phyloP scores from a whole-genome alignment of 2,888 invertebrate genomes.

The Epinotia demarniana region DNA sequence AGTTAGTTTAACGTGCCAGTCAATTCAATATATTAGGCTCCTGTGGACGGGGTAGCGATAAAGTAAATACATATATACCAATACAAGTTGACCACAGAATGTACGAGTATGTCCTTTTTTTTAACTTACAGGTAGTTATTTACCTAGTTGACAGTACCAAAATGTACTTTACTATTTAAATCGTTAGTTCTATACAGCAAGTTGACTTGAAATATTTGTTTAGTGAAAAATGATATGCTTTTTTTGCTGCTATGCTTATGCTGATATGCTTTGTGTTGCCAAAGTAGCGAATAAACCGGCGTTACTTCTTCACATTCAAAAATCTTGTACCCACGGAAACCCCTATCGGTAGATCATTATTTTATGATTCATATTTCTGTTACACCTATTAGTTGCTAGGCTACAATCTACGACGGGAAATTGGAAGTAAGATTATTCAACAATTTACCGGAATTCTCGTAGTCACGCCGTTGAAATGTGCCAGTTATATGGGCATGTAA shows the following conservation, averaged over 20 bases:
- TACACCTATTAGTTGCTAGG: constrained; percentile 38
- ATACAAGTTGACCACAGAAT: no score
- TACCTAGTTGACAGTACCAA: no score
- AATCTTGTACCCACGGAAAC: background rate
- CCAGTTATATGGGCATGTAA: constrained; percentile 8
- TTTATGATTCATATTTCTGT: background rate
- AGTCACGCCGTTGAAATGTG: constrained; percentile 6
- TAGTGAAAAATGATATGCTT: no score
- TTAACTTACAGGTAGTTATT: no score
- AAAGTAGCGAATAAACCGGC: no score
- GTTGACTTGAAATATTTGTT: no score
- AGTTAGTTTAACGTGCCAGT: constrained; percentile 39
- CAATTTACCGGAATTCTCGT: constrained; percentile 23
- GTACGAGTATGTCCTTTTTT: no score
- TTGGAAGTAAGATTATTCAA: constrained; percentile 22
- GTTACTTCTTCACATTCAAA: background rate
- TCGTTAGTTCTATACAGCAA: no score
- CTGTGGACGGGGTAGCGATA: constrained; percentile 15
- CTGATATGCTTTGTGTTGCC: no score
- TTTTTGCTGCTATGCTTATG: no score
- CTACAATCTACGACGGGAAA: constrained; percentile 31
- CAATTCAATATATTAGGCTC: constrained; percentile 30
- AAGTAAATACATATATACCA: no score
- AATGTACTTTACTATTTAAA: no score
- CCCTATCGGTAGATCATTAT: background rate